These are phyloP conservation scores for Hymenochirus boettgeri DNA, from an alignment of 2,113 vertebrate genomes.

Conservation along the genomic window DNA sequence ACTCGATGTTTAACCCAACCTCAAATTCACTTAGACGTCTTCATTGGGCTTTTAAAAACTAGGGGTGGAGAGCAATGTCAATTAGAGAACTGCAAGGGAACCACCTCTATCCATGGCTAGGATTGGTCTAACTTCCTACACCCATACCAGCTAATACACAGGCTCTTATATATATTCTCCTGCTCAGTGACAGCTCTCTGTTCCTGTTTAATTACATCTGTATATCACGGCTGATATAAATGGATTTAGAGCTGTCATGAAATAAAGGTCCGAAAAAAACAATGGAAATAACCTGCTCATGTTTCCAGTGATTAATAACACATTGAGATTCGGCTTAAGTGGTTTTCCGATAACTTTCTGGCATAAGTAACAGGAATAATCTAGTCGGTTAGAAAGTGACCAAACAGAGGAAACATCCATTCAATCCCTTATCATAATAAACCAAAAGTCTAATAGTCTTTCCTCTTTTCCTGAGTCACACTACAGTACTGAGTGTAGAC, in stretches of 20 bases:
- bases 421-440: neutral
- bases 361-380: constrained; percentile 1
- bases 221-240: neutral
- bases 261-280: neutral
- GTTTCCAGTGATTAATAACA: neutral
- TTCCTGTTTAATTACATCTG: neutral
- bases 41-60: too few species aligned
- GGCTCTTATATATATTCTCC: too few species aligned
- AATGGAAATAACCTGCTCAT: neutral
- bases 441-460: neutral
- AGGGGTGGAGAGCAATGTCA: neutral
- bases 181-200: neutral
- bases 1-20: too few species aligned
- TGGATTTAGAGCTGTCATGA: neutral
- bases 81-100: too few species aligned
- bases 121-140: too few species aligned
- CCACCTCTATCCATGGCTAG: too few species aligned
- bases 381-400: neutral
- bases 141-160: too few species aligned
- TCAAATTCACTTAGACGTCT: too few species aligned
- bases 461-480: constrained; percentile 53
- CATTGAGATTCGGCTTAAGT: neutral
- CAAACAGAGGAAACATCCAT: neutral
- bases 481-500: constrained; percentile 89
- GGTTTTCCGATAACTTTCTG: constrained; percentile 10